Evolutionary conservation across 2,113 vertebrate genomes (phyloP), one percentile per base, ranked within the genome.

Genomic region (Cephalopterus ornatus): DNA sequence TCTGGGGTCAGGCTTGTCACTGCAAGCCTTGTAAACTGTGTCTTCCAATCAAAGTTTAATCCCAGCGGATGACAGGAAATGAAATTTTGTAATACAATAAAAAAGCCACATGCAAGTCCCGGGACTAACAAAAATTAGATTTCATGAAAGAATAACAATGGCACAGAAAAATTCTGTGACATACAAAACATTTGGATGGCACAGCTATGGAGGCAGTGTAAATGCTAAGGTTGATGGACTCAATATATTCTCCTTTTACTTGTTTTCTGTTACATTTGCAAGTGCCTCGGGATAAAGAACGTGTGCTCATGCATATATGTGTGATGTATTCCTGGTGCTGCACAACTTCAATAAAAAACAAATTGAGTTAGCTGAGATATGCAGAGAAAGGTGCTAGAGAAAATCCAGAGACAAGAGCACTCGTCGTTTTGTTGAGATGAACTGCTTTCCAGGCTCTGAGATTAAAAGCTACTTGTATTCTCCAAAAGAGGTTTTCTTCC

Each of bases 11-110:
- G 44, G 27, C n/a, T 85, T 85, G 32, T 73, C 65, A 59, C 61
- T 28, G 1, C 55, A 73, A 73, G 59, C 46, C 92, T 93, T 2
- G 15, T 91, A 96, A 96, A 92, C 41, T 1, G 2, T 3, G 7
- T 46, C 85, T 91, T 91, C 55, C 53, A 22, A 84, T 80, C 63
- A 33, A 74, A 80, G 47, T 59, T 61, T 71, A 86, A 93, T 93
- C 68, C 74, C 68, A 86, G 62, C 66, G 78, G 79, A 82, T 73
- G 81, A 85, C 86, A 93, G 91, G 88, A 96, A 93, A 93, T 89
- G 44, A 93, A 94, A 91, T 91, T 82, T 85, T 74, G 46, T 85
- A 42, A 62, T 85, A 30, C 32, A 79, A 79, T 78, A 84, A 92
- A 85, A 76, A 67, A 46, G 26, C n/a, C 30, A 46, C 49, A 14